Percentiles rank a stretch among this genome's conserved stretches.
Conservation (phyloP, 1,140 invertebrate species). For the Chironomus tepperi region DNA sequence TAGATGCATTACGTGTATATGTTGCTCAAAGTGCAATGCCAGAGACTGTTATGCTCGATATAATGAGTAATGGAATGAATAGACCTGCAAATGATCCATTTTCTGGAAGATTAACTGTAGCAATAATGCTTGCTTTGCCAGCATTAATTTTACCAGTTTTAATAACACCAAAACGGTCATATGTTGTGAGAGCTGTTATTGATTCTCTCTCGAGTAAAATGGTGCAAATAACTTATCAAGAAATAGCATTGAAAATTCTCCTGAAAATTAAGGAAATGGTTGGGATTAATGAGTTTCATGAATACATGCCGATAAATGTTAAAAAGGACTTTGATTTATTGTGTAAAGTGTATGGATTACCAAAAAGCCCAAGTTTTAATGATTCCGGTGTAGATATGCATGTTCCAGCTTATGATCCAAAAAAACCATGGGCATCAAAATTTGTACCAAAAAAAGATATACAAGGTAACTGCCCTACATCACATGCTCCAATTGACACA, state of each 20-base stretch:
- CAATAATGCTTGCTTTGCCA: slow-evolving; percentile 56
- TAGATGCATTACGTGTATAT: slow-evolving; percentile 60
- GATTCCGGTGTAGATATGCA: slow-evolving; percentile 27
- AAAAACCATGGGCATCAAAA: slow-evolving; percentile 20
- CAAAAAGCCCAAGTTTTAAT: slow-evolving; percentile 32
- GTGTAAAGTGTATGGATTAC: slow-evolving; percentile 53
- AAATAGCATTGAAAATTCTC: slow-evolving; percentile 56
- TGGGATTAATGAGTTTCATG: slow-evolving; percentile 53
- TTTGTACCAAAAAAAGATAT: background rate
- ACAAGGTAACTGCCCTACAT: background rate
- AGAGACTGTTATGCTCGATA: slow-evolving; percentile 48
- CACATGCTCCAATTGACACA: background rate
- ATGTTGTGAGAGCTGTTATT: slow-evolving; percentile 42
- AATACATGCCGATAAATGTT: slow-evolving; percentile 44
- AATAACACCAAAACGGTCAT: slow-evolving; percentile 38
- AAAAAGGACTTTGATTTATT: slow-evolving; percentile 57
- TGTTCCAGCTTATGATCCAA: background rate
- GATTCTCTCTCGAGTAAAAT: slow-evolving; percentile 54
- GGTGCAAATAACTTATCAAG: slow-evolving; percentile 55
- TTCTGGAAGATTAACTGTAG: slow-evolving; percentile 53
- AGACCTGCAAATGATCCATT: slow-evolving; percentile 46
- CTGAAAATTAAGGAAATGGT: slow-evolving; percentile 55
- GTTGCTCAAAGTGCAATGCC: slow-evolving; percentile 50
- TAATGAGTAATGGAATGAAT: slow-evolving; percentile 53
- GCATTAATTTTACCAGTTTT: slow-evolving; percentile 48